Percentiles rank a stretch among this genome's conserved stretches.
phyloP scores from a whole-genome alignment of 2,888 invertebrate genomes.

The Mesorhabditis spiculigera region DNA sequence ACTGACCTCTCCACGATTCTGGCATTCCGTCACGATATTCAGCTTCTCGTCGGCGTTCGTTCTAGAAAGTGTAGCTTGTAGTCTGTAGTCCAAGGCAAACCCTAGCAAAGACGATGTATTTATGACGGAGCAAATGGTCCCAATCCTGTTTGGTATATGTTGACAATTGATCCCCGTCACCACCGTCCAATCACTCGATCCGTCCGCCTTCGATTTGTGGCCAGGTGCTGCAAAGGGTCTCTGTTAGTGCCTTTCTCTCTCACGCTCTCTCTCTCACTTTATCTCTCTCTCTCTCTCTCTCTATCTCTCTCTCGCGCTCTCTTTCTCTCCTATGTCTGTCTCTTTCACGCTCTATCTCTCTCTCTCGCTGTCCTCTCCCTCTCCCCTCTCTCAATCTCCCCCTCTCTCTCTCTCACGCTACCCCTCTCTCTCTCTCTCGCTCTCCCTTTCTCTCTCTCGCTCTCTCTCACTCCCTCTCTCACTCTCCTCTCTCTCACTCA shows the following conservation, averaged over 20 bases:
- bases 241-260: no score
- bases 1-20: slow-evolving; percentile 47
- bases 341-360: no score
- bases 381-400: no score
- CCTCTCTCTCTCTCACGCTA: background rate
- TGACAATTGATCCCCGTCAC: slow-evolving; percentile 48
- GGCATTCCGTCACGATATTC: slow-evolving; percentile 54
- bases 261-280: no score
- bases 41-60: slow-evolving; percentile 56
- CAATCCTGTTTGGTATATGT: slow-evolving; percentile 42
- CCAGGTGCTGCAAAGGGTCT: no score
- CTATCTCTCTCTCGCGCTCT: no score
- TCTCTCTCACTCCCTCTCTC: no score
- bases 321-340: no score
- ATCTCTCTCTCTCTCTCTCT: no score
- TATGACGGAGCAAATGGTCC: slow-evolving; percentile 46
- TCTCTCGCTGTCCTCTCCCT: no score
- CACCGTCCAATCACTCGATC: slow-evolving; percentile 41
- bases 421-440: no score
- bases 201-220: background rate
- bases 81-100: background rate
- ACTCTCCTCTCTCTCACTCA: background rate
- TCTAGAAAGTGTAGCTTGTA: slow-evolving; percentile 19
- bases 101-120: slow-evolving; percentile 56
- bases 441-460: no score